phyloP scores from a whole-genome alignment of 1,140 invertebrate genomes.

The Dicyema japonicum region DNA sequence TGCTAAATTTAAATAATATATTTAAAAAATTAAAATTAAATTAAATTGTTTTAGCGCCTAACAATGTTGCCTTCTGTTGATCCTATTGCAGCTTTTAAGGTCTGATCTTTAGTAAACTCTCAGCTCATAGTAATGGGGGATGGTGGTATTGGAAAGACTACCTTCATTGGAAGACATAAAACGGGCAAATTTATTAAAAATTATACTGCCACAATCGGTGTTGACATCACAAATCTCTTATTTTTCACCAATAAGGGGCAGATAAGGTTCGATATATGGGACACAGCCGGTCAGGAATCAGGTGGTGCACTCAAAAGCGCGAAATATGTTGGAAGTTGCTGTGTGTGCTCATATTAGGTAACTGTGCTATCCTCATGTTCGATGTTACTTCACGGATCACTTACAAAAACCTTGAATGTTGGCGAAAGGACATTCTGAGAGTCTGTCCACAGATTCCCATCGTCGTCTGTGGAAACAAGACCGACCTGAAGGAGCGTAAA shows the following conservation, averaged over 20 bases:
- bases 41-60: too few species aligned
- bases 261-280: constrained; percentile 96
- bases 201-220: constrained; percentile 89
- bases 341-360: constrained; percentile 95
- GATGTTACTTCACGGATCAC: constrained; percentile 94
- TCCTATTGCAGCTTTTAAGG: too few species aligned
- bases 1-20: too few species aligned
- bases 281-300: too few species aligned
- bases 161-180: constrained; percentile 70
- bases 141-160: too few species aligned
- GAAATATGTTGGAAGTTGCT: constrained; percentile 85
- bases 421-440: constrained; percentile 82
- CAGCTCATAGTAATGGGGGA: too few species aligned
- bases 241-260: constrained; percentile 88
- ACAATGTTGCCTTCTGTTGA: too few species aligned
- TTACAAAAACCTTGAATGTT: constrained; percentile 96
- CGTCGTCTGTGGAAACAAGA: too few species aligned
- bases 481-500: not conserved
- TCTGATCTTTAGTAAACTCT: too few species aligned
- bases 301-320: too few species aligned
- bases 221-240: constrained; percentile 83
- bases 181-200: constrained; percentile 99
- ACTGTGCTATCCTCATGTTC: constrained; percentile 98
- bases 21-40: too few species aligned
- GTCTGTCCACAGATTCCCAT: constrained; percentile 98